Evolutionary conservation across 2,113 vertebrate species (phyloP).

Genomic region (Actinemys pallida): DNA sequence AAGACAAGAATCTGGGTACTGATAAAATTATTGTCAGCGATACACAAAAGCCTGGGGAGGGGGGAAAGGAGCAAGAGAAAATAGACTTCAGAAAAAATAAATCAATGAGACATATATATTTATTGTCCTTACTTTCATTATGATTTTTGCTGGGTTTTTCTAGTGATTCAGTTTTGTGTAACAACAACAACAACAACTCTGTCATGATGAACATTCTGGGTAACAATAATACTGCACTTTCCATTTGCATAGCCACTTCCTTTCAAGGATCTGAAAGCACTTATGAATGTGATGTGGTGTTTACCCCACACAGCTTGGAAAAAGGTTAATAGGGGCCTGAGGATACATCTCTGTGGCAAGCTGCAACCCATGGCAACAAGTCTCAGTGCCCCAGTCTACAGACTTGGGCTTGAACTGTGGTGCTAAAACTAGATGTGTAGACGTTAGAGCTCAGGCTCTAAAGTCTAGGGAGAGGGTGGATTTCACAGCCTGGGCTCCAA

Average conservation of each 20-base stretch:
- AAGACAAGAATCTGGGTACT: background rate
- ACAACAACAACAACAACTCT: background rate
- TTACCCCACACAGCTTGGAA: background rate
- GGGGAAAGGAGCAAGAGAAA: background rate
- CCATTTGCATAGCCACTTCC: background rate
- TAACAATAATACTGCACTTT: background rate
- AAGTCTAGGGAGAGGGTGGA: background rate
- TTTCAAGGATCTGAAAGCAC: background rate
- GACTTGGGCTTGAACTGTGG: background rate
- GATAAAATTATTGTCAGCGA: constrained; percentile 2
- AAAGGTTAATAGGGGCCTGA: background rate
- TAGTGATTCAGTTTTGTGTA: background rate
- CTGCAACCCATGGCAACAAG: background rate
- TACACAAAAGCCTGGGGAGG: background rate
- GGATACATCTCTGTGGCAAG: background rate
- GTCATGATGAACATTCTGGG: background rate
- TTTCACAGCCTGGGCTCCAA: background rate
- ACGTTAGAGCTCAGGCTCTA: background rate
- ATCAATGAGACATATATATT: background rate
- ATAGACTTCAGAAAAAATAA: accelerated
- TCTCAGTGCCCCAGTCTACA: background rate
- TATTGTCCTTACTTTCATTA: background rate
- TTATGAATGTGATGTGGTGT: background rate
- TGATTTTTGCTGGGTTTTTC: background rate
- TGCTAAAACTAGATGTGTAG: background rate